Base-by-base conservation (phyloP, 2,113 vertebrate genomes). In the Solenodon paradoxus region DNA sequence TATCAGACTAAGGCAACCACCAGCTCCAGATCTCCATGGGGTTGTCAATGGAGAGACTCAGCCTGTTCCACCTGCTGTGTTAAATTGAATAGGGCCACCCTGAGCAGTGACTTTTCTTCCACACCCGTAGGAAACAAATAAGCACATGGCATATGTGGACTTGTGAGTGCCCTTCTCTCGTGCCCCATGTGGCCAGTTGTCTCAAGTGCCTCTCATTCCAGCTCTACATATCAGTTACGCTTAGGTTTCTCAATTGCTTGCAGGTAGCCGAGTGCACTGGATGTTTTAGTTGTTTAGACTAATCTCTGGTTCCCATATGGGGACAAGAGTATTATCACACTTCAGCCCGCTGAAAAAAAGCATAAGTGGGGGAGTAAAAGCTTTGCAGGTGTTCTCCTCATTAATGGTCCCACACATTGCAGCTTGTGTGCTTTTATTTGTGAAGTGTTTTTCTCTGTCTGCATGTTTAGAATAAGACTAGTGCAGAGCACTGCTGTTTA, bases 381-480 rank as follows among this genome's bases (percentile, higher is more conserved):
- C 90, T 86, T 82, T 93, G 86, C 92, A 95, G 79, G 94, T 97
- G 89, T 87, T 82, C 87, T 91, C 30, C 30, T 88, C 51, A n/a
- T 68, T 92, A 88, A 96, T 79, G 83, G 93, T 88, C 61, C 45
- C 12, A 94, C 94, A 92, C 72, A 61, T 66, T 55, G 80, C 72
- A 79, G 93, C 90, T 90, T 75, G 61, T 82, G 64, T 87, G 79
- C 72, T 88, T 85, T 64, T 83, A 92, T 95, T 93, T 96, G 72
- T 49, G 92, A 92, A 95, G 88, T 95, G 97, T 95, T 89, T 96
- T 85, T 96, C 88, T 92, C 90, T 78, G 81, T 81, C 81, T 95
- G 55, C 90, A 82, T 92, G 77, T 95, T 95, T 92, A 96, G 92
- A 95, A 93, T 90, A 87, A 96, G 78, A 38, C 72, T 90, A 57